Base-by-base conservation (phyloP, 2,888 invertebrate species). In the Hypolimnas misippus region DNA sequence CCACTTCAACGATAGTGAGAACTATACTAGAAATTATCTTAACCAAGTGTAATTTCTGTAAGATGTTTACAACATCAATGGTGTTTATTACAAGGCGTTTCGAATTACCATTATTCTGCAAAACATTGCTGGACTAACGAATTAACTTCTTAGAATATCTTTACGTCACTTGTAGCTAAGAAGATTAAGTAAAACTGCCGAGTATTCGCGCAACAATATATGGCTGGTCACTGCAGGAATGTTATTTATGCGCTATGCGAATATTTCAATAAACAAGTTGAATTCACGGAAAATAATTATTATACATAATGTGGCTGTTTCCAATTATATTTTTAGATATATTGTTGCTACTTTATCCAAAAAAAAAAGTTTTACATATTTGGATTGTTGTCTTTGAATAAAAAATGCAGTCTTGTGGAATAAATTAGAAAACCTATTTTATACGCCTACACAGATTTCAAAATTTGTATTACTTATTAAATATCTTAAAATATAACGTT, bases 51-150 rank as follows among this genome's bases (percentile, higher is more conserved):
- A 62, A 66, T 67, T 65, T 65, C 66, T 70, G 63, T 65, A 65
- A 56, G 68, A 62, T 67, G 67, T 66, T 69, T 71, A 65, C 63
- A 67, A 67, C 70, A 68, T 58, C 60, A 61, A 67, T 68, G 66
- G 70, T 52, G 64, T 63, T 68, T 69, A 69, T 69, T 67, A 66
- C 63, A 65, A 61, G 69, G 62, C 67, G 69, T 66, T 65, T 72
- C 70, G 68, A 71, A 70, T 74, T 67, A 69, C 68, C 63, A 62
- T 68, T 49, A 67, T 73, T 66, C 68, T 59, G 70, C 70, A 74
- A 74, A 68, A 71, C 70, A 62, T 71, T 65, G 70, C 70, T 74
- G 74, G 70, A 68, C 70, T 72, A 73, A 73, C 72, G 71, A 71
- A 76, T 74, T 73, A 67, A 66, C 73, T 71, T 70, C 62, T 69